phyloP scores from a whole-genome alignment of 2,797 vertebrate species.

The Dryobates pubescens region DNA sequence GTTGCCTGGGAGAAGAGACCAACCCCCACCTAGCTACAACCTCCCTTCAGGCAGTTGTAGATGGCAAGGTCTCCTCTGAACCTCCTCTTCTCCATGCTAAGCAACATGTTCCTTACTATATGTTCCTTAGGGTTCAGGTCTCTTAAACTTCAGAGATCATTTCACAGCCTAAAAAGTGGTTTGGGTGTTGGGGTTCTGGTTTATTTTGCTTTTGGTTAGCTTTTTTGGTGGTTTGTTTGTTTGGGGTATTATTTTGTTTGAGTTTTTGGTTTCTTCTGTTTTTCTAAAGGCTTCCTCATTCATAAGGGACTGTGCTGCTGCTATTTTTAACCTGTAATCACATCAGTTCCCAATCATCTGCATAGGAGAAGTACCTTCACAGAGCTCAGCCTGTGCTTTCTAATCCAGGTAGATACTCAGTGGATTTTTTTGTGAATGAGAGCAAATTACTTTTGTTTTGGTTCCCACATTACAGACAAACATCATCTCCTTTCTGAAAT shows the following conservation, averaged over 20 bases:
- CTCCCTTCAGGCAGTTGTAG: too few species aligned
- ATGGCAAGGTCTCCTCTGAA: too few species aligned
- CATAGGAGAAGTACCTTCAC: background rate
- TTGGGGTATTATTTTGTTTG: too few species aligned
- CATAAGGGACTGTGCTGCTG: background rate
- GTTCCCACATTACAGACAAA: background rate
- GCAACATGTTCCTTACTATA: background rate
- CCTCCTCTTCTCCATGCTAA: too few species aligned
- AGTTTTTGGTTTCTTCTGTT: background rate
- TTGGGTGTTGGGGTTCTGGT: background rate
- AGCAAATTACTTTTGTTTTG: background rate
- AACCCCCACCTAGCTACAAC: too few species aligned
- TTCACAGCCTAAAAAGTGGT: background rate
- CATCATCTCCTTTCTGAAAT: background rate
- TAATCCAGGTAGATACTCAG: background rate
- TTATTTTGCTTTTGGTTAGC: background rate
- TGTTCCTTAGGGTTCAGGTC: background rate
- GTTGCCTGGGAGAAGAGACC: too few species aligned
- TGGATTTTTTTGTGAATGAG: background rate
- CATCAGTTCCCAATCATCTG: background rate
- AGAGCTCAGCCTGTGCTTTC: background rate
- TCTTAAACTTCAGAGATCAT: background rate
- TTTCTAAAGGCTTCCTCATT: background rate
- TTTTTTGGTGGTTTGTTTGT: background rate
- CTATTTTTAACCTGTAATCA: background rate